Evolutionary conservation across 2,797 vertebrate species (phyloP).

Genomic region (Gorsachius magnificus): DNA sequence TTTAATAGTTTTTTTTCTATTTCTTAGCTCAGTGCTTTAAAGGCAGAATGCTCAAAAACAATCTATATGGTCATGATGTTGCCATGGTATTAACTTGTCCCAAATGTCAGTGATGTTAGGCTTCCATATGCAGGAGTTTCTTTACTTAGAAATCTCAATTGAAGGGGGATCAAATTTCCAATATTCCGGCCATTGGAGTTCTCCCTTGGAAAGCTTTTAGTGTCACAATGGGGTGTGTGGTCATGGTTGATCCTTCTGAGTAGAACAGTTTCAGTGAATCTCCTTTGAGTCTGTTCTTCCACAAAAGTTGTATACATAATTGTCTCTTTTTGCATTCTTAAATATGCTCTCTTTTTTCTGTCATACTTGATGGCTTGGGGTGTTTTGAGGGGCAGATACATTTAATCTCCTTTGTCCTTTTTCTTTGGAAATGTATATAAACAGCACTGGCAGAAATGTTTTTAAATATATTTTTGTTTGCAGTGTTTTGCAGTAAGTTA

Average conservation of each 20-base stretch:
- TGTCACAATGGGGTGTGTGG: not conserved
- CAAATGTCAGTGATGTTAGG: not conserved
- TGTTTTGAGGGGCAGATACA: not conserved
- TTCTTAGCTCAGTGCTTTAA: not conserved
- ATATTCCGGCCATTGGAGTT: not conserved
- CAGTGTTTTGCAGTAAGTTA: not conserved
- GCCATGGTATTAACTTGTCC: not conserved
- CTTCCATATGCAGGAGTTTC: not conserved
- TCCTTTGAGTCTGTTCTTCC: not conserved
- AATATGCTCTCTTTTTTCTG: not conserved
- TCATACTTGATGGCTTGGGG: not conserved
- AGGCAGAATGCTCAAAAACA: not conserved
- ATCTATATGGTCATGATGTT: not conserved
- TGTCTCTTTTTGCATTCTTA: not conserved
- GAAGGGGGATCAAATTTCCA: not conserved
- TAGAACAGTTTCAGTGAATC: not conserved
- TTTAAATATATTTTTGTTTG: not conserved
- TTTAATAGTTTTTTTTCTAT: not conserved
- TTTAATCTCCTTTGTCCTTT: not conserved
- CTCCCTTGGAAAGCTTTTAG: not conserved
- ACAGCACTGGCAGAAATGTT: not conserved
- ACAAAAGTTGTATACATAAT: not conserved
- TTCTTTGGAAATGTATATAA: not conserved
- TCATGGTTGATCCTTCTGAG: not conserved
- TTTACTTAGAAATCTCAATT: not conserved